A percentile compares a stretch with the other conserved stretches of the same genome.
Evolutionary conservation across 2,797 vertebrate genomes (phyloP).

Genomic region (Phrynocephalus guinanensis): DNA sequence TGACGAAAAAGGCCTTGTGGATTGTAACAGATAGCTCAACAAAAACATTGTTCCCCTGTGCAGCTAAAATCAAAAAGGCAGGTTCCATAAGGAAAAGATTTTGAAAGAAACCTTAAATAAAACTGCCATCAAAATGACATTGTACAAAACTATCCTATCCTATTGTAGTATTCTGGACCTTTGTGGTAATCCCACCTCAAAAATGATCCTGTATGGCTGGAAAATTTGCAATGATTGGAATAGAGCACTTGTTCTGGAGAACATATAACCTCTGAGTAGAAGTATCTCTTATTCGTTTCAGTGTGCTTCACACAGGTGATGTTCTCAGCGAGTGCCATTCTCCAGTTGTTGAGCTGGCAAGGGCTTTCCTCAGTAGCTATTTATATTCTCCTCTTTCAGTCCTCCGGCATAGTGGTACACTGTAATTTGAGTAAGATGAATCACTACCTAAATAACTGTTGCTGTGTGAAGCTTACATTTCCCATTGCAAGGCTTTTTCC

Average conservation of each 20-base stretch:
- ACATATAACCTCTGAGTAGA: neutral
- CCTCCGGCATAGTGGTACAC: conserved; percentile 50
- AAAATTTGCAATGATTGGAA: neutral
- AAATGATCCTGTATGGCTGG: neutral
- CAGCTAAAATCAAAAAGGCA: neutral
- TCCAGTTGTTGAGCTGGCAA: neutral
- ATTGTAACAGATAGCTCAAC: neutral
- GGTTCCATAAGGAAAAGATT: neutral
- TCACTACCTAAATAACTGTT: conserved; percentile 58
- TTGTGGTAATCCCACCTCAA: neutral
- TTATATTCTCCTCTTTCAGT: conserved; percentile 35
- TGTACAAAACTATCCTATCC: neutral
- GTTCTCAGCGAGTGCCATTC: too few species aligned
- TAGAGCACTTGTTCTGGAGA: neutral
- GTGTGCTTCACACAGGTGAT: neutral
- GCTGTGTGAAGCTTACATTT: conserved; percentile 63
- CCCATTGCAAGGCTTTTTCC: conserved; percentile 64
- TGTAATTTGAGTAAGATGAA: conserved; percentile 41
- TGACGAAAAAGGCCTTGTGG: neutral
- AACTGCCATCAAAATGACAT: neutral
- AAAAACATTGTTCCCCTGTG: neutral
- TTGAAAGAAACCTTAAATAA: neutral
- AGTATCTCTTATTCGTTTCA: neutral
- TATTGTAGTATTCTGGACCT: neutral
- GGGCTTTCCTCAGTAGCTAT: neutral